Base-by-base conservation (phyloP, 2,113 vertebrate genomes). In the Periophthalmus modestus region DNA sequence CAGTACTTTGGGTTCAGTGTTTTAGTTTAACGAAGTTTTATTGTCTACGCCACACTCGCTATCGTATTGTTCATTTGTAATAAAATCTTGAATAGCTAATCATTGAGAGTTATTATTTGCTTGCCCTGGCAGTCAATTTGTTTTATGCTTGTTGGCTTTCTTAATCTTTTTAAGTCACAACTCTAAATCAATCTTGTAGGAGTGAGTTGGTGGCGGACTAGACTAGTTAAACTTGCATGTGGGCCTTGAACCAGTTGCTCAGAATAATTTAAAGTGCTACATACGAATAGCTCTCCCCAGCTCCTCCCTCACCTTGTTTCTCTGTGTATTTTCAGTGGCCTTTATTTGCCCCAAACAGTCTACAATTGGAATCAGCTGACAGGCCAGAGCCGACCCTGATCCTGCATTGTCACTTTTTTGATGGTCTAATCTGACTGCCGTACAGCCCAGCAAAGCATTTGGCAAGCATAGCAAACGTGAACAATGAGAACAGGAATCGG, bases 351-450 rank as follows among this genome's bases (percentile, higher is more conserved):
- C 82, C 82, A 92, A 86, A 88, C 85, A 82, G 74, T 91, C 83
- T 83, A 87, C 91, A 93, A 82, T 91, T 75, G 87, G 88, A 94
- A 91, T 91, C 91, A 50, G 82, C 93, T 95, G 93, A 94, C 86
- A 74, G 87, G 89, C 61, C 87, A 85, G 43, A 85, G 89, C 55
- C 79, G 82, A 77, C 81, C 89, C 63, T 89, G 84, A 87, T 87
- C 92, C 94, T 92, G 93, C 92, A 93, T 95, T 95, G 91, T 95
- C 88, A 92, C 92, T 94, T 94, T 55, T 89, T 94, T 91, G 88
- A 85, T 91, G 88, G 80, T 83, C 92, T 91, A 94, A 94, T 94
- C 90, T 94, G 92, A 93, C 88, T 59, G 88, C 93, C 91, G 82
- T 92, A 93, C 91, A 68, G 92, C 79, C 72, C 86, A 84, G 89